Evolutionary conservation across 2,888 invertebrate genomes (phyloP).

Genomic region (Chloromyia formosa): DNA sequence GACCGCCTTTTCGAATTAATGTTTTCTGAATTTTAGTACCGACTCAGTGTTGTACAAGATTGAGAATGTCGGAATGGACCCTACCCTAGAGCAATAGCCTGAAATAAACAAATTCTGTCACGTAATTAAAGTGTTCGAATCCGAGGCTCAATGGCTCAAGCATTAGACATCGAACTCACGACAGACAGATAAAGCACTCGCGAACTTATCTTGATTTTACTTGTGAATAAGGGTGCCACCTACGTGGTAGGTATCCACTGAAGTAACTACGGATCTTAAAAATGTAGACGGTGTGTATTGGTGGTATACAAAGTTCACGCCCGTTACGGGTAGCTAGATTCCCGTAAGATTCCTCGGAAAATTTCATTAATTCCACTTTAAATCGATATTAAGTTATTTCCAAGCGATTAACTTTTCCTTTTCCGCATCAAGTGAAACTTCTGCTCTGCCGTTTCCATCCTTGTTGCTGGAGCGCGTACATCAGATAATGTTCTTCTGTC

Average conservation of each 20-base stretch:
- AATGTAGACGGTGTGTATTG: no score
- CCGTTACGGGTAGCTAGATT: not conserved
- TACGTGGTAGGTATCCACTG: not conserved
- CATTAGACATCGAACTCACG: not conserved
- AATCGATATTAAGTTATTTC: slow-evolving; percentile 54
- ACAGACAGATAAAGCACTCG: slow-evolving; percentile 28
- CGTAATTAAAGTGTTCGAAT: slow-evolving; percentile 47
- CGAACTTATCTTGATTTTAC: not conserved
- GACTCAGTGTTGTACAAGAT: not conserved
- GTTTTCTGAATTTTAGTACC: not conserved
- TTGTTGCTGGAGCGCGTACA: slow-evolving; percentile 18
- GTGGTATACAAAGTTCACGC: not conserved
- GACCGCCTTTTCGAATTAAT: not conserved
- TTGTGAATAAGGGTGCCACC: not conserved
- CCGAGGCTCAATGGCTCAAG: slow-evolving; percentile 31
- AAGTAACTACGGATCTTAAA: not conserved
- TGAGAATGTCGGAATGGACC: not conserved
- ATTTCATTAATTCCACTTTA: slow-evolving; percentile 51
- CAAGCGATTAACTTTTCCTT: slow-evolving; percentile 54
- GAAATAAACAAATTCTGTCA: slow-evolving; percentile 48
- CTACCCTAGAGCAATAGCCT: slow-evolving; percentile 5
- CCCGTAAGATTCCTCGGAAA: not conserved
- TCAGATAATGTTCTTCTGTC: slow-evolving; percentile 22
- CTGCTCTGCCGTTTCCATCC: slow-evolving; percentile 5
- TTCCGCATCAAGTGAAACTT: slow-evolving; percentile 50